phyloP scores from a whole-genome alignment of 2,113 vertebrate genomes.

The Sander vitreus region DNA sequence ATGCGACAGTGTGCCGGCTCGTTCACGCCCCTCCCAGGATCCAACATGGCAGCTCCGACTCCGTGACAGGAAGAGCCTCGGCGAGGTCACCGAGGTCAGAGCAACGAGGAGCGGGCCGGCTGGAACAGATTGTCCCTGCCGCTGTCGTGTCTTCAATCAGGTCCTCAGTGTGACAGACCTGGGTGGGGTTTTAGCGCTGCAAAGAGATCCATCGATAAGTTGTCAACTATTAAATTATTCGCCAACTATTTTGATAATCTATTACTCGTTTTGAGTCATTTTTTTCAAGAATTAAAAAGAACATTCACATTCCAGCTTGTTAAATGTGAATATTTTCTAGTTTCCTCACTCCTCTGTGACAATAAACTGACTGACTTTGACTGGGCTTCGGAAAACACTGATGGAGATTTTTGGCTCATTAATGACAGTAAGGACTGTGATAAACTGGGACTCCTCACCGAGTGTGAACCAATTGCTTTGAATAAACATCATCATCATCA shows the following conservation, averaged over 20 bases:
- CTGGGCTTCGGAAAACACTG: too few species aligned
- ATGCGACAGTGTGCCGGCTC: conserved; percentile 6
- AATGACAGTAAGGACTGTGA: neutral
- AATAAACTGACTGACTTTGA: too few species aligned
- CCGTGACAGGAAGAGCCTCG: conserved; percentile 12
- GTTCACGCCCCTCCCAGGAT: conserved; percentile 51
- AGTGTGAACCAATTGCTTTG: conserved; percentile 45
- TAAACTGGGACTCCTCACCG: conserved; percentile 31
- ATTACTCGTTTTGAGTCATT: too few species aligned
- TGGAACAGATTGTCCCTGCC: conserved; percentile 43
- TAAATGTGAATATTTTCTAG: too few species aligned
- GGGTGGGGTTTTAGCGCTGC: too few species aligned
- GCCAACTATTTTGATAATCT: too few species aligned
- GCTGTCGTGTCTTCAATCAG: conserved; percentile 36
- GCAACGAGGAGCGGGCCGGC: neutral
- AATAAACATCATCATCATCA: conserved; percentile 34
- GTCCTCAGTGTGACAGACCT: conserved; percentile 27
- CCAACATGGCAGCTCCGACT: conserved; percentile 49
- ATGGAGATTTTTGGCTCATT: too few species aligned
- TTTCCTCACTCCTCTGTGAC: too few species aligned
- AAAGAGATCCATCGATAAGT: too few species aligned
- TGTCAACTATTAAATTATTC: too few species aligned
- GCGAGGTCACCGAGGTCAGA: conserved; percentile 17
- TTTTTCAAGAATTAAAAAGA: too few species aligned
- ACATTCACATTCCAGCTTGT: too few species aligned